Conservation (phyloP, 2,113 vertebrate genomes). For the Genyomyrus donnyi region DNA sequence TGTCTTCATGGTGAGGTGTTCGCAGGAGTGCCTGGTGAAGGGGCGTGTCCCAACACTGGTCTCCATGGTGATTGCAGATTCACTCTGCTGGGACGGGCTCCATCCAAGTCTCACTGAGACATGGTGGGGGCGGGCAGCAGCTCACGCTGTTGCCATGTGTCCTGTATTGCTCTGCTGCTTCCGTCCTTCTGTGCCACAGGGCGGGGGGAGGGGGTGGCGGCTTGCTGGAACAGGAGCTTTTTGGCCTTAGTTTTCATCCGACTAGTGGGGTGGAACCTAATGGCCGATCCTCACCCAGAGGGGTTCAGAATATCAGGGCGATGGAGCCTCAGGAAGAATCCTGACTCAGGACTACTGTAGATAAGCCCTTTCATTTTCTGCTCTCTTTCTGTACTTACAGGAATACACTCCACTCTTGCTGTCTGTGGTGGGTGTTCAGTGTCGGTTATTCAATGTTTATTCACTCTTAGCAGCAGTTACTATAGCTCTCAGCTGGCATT, state of each 20-base stretch:
- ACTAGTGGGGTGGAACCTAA: neutral
- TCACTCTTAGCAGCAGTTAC: neutral
- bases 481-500: neutral
- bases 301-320: neutral
- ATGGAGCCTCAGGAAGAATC: neutral
- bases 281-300: neutral
- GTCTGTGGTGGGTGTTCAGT: neutral
- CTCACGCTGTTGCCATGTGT: neutral
- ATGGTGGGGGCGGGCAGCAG: neutral
- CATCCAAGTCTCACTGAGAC: neutral
- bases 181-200: neutral
- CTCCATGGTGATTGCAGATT: neutral
- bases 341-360: neutral
- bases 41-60: neutral
- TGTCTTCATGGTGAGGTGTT: neutral
- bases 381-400: neutral
- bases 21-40: neutral
- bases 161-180: neutral
- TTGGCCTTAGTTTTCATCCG: neutral
- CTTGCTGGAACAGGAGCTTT: neutral
- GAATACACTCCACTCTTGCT: neutral
- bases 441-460: neutral
- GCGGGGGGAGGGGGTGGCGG: no score
- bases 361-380: neutral
- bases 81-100: neutral